Conservation (phyloP, 1,140 invertebrate genomes). For the Arctopsyche grandis region DNA sequence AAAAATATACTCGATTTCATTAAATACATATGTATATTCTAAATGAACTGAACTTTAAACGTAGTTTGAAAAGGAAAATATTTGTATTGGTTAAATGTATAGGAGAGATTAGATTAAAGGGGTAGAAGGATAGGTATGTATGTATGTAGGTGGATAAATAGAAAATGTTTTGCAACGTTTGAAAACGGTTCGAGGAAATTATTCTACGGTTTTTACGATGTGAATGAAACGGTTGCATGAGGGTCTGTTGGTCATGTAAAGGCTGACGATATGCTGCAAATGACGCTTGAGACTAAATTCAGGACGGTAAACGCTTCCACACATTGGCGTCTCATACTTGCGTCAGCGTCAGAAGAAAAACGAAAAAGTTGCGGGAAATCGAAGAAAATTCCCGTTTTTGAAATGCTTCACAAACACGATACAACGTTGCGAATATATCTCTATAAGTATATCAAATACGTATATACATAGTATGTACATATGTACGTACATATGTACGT, state of each 20-base stretch:
- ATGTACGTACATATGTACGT: neutral
- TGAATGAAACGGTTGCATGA: neutral
- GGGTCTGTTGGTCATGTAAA: constrained; percentile 31
- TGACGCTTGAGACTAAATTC: constrained; percentile 45
- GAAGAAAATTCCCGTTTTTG: neutral
- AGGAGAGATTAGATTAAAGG: too few relatives aligned
- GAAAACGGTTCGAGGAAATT: too few relatives aligned
- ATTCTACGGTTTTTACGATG: neutral
- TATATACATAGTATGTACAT: too few relatives aligned
- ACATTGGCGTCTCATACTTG: neutral
- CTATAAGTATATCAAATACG: too few relatives aligned
- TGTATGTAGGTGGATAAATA: too few relatives aligned
- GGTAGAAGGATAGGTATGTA: too few relatives aligned
- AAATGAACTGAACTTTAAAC: too few relatives aligned
- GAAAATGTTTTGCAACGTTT: too few relatives aligned
- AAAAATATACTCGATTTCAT: too few relatives aligned
- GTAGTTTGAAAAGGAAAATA: too few relatives aligned
- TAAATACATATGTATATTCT: too few relatives aligned
- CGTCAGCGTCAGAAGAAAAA: neutral
- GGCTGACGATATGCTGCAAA: constrained; percentile 36
- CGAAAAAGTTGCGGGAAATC: neutral
- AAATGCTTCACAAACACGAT: neutral
- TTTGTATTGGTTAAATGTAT: too few relatives aligned
- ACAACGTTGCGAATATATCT: neutral
- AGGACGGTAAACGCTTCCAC: constrained; percentile 11